Evolutionary conservation across 2,113 vertebrate species (phyloP), one percentile per base, ranked within the genome.

Genomic region (Cynocephalus volans): DNA sequence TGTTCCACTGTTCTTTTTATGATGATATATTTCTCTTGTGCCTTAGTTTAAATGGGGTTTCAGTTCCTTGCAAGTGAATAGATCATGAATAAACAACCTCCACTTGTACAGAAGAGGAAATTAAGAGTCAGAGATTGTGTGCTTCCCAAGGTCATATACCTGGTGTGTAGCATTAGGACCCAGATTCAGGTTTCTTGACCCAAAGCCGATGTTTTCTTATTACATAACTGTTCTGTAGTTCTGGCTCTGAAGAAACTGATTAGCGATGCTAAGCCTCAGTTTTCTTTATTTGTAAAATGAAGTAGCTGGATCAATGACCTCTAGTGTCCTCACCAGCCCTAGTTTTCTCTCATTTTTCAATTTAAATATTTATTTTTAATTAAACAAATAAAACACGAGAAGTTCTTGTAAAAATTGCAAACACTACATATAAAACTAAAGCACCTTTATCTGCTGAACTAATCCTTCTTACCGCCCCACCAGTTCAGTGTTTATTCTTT

Each of bases 311-410:
- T 93, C 52, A 88, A 4, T 94, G 56, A 69, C 62, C 45, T 88
- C 65, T 84, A 64, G 3, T 85, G 75, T 93, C 77, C 2, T 58
- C 45, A 80, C 1, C 3, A 65, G 79, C 19, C 58, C 19, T 85
- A 54, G 4, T 36, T 97, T 88, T 62, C 13, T 56, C 19, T 94
- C 8, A 54, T 70, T 91, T 96, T 88, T 50, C 15, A 90, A 33
- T 67, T 94, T 92, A 92, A 60, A 73, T 89, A 82, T 94, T 95
- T 82, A 70, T 75, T 86, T 92, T 89, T 90, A 86, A 96, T 76
- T 81, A 62, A 90, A 81, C 9, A 60, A 50, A 11, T 45, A 88
- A 77, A 90, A 54, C n/a, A 73, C 62, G 50, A 67, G 62, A 75
- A 62, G 8, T 77, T 79, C 17, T 76, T 19, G 28, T 76, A 69